Evolutionary conservation across 2,797 vertebrate genomes (phyloP).

Genomic region (Tangara arthus): DNA sequence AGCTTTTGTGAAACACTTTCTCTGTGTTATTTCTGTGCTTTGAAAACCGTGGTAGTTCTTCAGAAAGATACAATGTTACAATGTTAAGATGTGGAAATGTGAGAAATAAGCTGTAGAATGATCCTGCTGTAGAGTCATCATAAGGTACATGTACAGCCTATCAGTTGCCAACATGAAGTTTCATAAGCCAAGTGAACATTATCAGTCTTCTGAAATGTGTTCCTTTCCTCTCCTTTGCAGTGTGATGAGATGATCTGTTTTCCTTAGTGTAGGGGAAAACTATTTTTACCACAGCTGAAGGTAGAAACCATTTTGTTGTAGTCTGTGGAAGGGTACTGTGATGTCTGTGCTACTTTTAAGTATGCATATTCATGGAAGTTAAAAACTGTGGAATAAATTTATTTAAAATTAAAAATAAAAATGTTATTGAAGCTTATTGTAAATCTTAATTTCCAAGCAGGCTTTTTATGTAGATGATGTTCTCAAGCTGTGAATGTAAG

Average conservation of each 20-base stretch:
- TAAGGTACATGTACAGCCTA: neutral
- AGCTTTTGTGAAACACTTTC: neutral
- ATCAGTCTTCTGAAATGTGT: neutral
- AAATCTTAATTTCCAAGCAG: neutral
- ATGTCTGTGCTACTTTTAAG: neutral
- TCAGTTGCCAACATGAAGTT: neutral
- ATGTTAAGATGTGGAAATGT: rapidly evolving
- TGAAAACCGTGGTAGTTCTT: neutral
- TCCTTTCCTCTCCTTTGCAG: neutral
- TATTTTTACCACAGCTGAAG: neutral
- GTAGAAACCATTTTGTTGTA: neutral
- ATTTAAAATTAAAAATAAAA: neutral
- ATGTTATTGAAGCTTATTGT: neutral
- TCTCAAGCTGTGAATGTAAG: neutral
- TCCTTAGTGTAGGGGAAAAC: neutral
- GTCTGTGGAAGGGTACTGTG: neutral
- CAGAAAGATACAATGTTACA: rapidly evolving
- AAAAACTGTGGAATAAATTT: neutral
- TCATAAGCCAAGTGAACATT: neutral
- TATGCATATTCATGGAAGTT: neutral
- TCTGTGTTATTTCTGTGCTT: neutral
- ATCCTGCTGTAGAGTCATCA: neutral
- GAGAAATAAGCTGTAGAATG: neutral
- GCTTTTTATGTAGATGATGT: neutral
- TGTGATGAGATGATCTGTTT: neutral